A percentile compares a stretch with the other conserved stretches of the same genome.
Evolutionary conservation across 2,888 invertebrate species (phyloP).

Genomic region (Phytoseiulus persimilis): DNA sequence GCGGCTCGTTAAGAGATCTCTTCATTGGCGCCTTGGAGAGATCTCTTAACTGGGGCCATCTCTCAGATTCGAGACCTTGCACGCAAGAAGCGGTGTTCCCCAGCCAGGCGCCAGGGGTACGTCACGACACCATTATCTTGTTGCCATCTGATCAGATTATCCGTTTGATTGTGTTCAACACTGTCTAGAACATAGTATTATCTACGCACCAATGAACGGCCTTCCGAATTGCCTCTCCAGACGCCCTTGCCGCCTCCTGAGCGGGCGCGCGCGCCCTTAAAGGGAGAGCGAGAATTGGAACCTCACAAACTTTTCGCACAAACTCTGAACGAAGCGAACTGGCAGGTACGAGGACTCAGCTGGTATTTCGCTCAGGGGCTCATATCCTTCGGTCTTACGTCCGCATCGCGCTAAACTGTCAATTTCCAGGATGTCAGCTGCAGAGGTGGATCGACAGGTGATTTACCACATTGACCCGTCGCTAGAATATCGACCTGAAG

Average conservation of each 20-base stretch:
- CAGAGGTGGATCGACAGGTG: not conserved
- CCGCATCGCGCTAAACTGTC: not conserved
- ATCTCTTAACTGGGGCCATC: not conserved
- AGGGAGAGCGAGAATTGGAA: not conserved
- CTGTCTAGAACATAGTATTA: not conserved
- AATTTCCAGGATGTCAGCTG: not conserved
- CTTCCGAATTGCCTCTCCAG: not conserved
- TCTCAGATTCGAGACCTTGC: not conserved
- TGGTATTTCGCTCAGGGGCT: too few relatives aligned
- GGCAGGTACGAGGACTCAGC: too few relatives aligned
- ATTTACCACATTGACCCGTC: constrained; percentile 58
- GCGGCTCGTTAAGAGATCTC: not conserved
- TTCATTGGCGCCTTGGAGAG: not conserved
- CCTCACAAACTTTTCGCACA: not conserved
- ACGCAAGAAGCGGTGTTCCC: not conserved
- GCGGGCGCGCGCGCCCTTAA: not conserved
- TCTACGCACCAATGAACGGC: not conserved
- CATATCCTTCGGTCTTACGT: too few relatives aligned
- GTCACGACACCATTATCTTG: not conserved
- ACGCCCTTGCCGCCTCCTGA: not conserved
- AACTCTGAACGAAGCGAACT: too few relatives aligned
- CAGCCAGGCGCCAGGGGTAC: not conserved
- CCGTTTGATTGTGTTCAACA: not conserved
- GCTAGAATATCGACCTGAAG: constrained; percentile 68
- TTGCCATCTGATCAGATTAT: not conserved